Conservation (phyloP, 2,888 invertebrate genomes). For the Ctenicera cuprea region DNA sequence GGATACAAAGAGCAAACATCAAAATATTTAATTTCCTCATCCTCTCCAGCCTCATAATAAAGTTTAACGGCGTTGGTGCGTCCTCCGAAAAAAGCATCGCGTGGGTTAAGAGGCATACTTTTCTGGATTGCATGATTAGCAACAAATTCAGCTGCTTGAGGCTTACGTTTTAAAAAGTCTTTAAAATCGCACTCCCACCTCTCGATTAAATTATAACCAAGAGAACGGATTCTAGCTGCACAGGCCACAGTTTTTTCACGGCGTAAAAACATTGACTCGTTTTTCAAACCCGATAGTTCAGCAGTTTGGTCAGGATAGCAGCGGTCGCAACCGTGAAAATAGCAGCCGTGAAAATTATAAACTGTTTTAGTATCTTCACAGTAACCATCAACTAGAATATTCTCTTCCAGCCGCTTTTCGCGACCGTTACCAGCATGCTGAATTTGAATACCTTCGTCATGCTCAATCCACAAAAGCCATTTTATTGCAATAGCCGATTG, state of each 20-base stretch:
- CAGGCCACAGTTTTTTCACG: conserved; percentile 17
- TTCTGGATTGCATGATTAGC: too few relatives aligned
- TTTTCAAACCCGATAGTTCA: background rate
- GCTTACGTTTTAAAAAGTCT: background rate
- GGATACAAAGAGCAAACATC: too few relatives aligned
- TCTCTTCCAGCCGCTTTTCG: background rate
- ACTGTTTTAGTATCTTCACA: conserved; percentile 20
- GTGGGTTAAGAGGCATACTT: too few relatives aligned
- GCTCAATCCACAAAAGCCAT: conserved; percentile 27
- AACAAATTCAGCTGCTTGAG: too few relatives aligned
- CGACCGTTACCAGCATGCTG: conserved; percentile 11
- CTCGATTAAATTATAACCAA: conserved; percentile 34
- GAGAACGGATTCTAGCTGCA: background rate
- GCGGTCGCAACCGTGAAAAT: too few relatives aligned
- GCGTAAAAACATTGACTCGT: conserved; percentile 5
- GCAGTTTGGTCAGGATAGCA: conserved; percentile 21
- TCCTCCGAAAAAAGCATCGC: too few relatives aligned
- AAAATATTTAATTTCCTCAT: too few relatives aligned
- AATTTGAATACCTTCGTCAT: too few relatives aligned
- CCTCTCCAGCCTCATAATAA: too few relatives aligned
- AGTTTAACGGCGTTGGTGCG: too few relatives aligned
- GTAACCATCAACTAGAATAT: conserved; percentile 23
- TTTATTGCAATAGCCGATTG: conserved; percentile 3
- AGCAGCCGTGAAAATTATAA: conserved; percentile 25
- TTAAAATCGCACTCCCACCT: conserved; percentile 31